Percentiles rank a stretch among this genome's conserved stretches.
These are phyloP conservation scores for Scaptomyza caliginosa DNA, from an alignment of 2,888 invertebrate species.

Conservation along the genomic window DNA sequence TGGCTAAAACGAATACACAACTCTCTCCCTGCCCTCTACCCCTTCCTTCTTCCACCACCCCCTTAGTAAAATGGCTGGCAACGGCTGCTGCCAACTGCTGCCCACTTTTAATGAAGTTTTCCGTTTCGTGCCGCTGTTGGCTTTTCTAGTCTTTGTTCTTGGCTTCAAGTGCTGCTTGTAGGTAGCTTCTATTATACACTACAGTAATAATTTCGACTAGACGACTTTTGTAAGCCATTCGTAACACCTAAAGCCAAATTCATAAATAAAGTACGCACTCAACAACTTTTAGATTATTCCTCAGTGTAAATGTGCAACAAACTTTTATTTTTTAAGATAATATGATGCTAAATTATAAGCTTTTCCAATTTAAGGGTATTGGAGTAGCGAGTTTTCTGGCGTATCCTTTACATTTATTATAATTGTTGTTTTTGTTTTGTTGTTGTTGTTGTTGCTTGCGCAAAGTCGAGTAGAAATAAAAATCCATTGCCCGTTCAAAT, in stretches of 20 bases:
- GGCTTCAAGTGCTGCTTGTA: constrained; percentile 5
- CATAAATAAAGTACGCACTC: background rate
- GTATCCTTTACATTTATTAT: constrained; percentile 17
- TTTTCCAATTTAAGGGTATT: constrained; percentile 32
- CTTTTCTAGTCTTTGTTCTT: constrained; percentile 31
- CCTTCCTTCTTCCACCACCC: background rate
- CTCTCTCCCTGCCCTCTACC: constrained; percentile 6
- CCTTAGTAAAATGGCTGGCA: constrained; percentile 19
- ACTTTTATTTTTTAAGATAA: no score
- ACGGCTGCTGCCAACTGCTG: constrained; percentile 62
- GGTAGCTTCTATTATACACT: constrained; percentile 34
- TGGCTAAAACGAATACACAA: constrained; percentile 18
- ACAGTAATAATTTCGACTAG: constrained; percentile 2
- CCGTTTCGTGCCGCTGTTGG: constrained; percentile 64
- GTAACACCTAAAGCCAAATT: background rate
- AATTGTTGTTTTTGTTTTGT: background rate
- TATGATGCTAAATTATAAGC: no score
- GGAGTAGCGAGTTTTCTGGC: constrained; percentile 18
- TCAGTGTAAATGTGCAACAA: background rate
- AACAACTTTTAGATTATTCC: background rate
- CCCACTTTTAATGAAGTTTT: constrained; percentile 78
- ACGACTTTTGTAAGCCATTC: background rate
- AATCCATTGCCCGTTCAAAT: constrained; percentile 74
- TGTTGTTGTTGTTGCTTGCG: constrained; percentile 12
- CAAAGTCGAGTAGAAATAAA: constrained; percentile 57